Evolutionary conservation across 1,140 invertebrate species (phyloP).

Genomic region (Macrocentrus cingulum): DNA sequence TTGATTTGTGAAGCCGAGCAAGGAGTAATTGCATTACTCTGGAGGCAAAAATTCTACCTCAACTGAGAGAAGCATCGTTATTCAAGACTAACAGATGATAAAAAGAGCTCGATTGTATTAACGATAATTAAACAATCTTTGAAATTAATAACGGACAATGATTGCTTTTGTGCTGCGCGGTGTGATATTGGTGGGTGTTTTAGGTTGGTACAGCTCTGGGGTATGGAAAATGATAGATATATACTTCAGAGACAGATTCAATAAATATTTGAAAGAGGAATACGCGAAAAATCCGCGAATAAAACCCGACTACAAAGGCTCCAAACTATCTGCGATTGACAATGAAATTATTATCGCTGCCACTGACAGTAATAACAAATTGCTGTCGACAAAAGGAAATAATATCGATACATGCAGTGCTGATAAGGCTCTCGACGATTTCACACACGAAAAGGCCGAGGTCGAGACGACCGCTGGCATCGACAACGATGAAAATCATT

Average conservation of each 20-base stretch:
- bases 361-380: too few relatives aligned
- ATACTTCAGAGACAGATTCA: conserved; percentile 60
- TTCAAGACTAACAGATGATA: neutral
- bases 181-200: conserved; percentile 52
- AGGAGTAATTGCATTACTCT: conserved; percentile 20
- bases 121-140: neutral
- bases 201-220: conserved; percentile 59
- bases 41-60: conserved; percentile 3
- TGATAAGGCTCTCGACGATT: too few relatives aligned
- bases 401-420: too few relatives aligned
- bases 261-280: conserved; percentile 54
- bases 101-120: neutral
- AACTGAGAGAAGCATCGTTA: neutral
- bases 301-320: conserved; percentile 29
- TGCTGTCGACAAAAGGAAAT: too few relatives aligned
- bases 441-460: too few relatives aligned
- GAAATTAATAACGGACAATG: too few relatives aligned
- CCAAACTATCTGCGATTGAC: neutral
- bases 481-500: too few relatives aligned
- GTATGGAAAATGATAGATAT: conserved; percentile 60
- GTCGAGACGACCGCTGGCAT: too few relatives aligned
- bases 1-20: conserved; percentile 24
- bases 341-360: too few relatives aligned
- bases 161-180: conserved; percentile 49
- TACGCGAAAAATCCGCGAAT: conserved; percentile 51